These are phyloP conservation scores for Hermetia illucens DNA, from an alignment of 1,140 invertebrate genomes.

Conservation along the genomic window DNA sequence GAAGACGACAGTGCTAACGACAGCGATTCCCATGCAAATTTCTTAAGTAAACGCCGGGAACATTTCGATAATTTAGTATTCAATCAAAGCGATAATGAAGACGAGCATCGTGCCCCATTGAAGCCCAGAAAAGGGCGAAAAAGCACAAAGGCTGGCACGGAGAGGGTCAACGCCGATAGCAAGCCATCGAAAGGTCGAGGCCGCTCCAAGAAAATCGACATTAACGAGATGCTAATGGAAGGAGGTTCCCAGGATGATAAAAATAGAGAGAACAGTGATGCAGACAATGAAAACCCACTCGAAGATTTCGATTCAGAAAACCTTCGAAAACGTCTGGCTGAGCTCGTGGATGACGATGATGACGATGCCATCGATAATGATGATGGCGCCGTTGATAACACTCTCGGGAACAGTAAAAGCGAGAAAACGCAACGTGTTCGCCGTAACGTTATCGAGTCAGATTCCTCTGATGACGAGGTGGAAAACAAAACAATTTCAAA, in stretches of 20 bases:
- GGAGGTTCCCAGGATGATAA: conserved; percentile 9
- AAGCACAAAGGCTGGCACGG: conserved; percentile 9
- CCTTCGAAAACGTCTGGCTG: conserved; percentile 21
- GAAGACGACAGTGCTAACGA: conserved; percentile 22
- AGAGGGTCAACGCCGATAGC: conserved; percentile 6
- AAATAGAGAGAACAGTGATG: conserved; percentile 13
- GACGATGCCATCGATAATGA: conserved; percentile 6
- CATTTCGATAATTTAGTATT: conserved; percentile 23
- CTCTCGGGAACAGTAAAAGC: too few species aligned
- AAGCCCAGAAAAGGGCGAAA: conserved; percentile 6
- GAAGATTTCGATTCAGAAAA: conserved; percentile 25
- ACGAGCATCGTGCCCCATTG: conserved; percentile 12
- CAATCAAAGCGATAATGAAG: conserved; percentile 27
- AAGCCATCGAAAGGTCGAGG: conserved; percentile 9
- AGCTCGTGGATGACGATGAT: conserved; percentile 17
- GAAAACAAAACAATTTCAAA: conserved; percentile 1
- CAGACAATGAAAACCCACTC: conserved; percentile 1
- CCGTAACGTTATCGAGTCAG: conserved; percentile 30
- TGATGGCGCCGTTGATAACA: too few species aligned
- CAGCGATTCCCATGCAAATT: conserved; percentile 18
- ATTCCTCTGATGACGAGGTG: conserved; percentile 24
- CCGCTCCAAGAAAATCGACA: conserved; percentile 2
- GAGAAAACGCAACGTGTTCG: conserved; percentile 19
- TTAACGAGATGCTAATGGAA: conserved; percentile 5
- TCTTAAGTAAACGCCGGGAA: conserved; percentile 14